A percentile compares a stretch with the other conserved stretches of the same genome.
phyloP scores from a whole-genome alignment of 2,113 vertebrate species.

The Chascanopsetta lugubris region DNA sequence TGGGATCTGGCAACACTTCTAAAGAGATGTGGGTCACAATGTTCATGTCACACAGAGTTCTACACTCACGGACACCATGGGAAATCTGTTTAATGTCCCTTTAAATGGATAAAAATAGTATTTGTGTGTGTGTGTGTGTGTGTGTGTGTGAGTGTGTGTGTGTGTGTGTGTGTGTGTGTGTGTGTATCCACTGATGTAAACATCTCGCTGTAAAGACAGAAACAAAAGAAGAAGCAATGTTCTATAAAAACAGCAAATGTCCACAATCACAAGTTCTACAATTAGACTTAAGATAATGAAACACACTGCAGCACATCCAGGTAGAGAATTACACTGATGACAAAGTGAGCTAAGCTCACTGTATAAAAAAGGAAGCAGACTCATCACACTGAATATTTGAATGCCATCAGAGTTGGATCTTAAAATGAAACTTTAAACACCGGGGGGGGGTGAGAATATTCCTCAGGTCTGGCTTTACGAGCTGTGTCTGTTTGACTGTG shows the following conservation, averaged over 20 bases:
- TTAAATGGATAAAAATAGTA: conserved; percentile 58
- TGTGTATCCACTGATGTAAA: conserved; percentile 29
- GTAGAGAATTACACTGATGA: background rate
- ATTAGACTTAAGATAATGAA: too few species aligned
- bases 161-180: background rate
- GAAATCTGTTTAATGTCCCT: conserved; percentile 63
- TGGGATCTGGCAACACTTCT: conserved; percentile 65
- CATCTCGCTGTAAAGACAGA: conserved; percentile 5
- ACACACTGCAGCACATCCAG: background rate
- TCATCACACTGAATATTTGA: conserved; percentile 34
- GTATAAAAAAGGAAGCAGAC: background rate
- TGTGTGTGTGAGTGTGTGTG: background rate
- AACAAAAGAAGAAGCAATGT: conserved; percentile 31
- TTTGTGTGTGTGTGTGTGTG: background rate
- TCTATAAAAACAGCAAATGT: conserved; percentile 19
- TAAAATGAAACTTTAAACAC: conserved; percentile 58
- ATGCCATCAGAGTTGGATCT: conserved; percentile 34
- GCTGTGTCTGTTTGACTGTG: conserved; percentile 64
- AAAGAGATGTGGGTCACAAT: conserved; percentile 74
- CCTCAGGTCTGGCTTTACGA: conserved; percentile 60
- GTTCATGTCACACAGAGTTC: conserved; percentile 62
- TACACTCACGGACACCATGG: conserved; percentile 56
- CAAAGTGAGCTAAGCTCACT: background rate
- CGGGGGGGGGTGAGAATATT: conserved; percentile 46
- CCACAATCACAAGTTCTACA: too few species aligned